A percentile compares a stretch with the other conserved stretches of the same genome.
These are phyloP conservation scores for Myotis lucifugus DNA, from an alignment of 2,113 vertebrate genomes.

Conservation along the genomic window DNA sequence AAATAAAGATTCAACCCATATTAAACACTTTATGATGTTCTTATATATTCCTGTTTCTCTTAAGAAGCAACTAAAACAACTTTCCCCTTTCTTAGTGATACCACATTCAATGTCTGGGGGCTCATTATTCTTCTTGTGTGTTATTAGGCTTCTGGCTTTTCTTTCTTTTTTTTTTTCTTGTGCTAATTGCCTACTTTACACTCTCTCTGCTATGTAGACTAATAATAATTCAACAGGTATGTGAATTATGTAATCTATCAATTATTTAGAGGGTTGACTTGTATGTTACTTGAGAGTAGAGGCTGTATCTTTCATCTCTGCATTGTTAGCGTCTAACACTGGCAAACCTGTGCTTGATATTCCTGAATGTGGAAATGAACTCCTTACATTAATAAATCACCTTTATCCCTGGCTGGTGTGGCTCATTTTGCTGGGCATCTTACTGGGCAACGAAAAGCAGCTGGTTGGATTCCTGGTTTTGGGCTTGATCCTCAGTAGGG, in stretches of 20 bases:
- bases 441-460: neutral
- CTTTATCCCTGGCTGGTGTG: neutral
- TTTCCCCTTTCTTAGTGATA: neutral
- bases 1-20: neutral
- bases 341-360: neutral
- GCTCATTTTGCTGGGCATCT: neutral
- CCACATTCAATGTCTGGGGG: neutral
- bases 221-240: neutral
- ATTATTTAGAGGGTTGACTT: neutral
- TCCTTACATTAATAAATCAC: neutral
- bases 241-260: neutral
- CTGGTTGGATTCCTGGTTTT: neutral
- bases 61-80: neutral
- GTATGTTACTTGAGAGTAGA: neutral
- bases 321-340: neutral
- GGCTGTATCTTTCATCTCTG: neutral
- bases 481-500: too few species aligned
- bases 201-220: neutral
- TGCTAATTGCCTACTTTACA: neutral
- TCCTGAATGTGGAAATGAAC: neutral
- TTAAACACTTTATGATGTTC: neutral
- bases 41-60: neutral
- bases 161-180: neutral
- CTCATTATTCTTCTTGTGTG: neutral
- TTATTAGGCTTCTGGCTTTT: neutral